phyloP scores from a whole-genome alignment of 2,113 vertebrate genomes.

The Erpornis zantholeuca region DNA sequence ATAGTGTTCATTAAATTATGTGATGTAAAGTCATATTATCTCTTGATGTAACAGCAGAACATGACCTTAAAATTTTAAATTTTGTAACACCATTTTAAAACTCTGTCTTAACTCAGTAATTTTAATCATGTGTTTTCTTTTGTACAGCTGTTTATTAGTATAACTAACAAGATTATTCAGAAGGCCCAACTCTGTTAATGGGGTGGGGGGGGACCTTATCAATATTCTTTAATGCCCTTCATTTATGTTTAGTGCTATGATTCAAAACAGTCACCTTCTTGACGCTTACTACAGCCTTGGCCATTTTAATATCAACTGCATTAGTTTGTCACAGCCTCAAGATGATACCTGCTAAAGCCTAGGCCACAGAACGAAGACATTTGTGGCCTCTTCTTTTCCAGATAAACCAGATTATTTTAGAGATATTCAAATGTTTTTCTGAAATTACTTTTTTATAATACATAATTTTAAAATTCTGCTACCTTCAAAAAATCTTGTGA shows the following conservation, averaged over 20 bases:
- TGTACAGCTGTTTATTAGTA: background rate
- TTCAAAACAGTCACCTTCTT: background rate
- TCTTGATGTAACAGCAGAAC: background rate
- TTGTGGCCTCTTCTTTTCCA: background rate
- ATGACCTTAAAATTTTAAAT: slow-evolving; percentile 17
- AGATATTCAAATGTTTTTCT: background rate
- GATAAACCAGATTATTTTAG: background rate
- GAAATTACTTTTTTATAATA: background rate
- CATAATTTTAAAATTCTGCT: background rate
- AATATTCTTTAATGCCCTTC: background rate
- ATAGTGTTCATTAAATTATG: background rate
- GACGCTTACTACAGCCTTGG: background rate
- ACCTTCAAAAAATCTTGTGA: background rate
- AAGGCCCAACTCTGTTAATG: background rate
- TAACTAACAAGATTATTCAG: background rate
- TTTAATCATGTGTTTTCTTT: background rate
- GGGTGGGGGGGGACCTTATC: accelerated
- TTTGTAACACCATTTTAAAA: background rate
- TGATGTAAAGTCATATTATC: background rate
- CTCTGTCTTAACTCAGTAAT: background rate
- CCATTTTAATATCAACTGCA: background rate
- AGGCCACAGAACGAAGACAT: background rate
- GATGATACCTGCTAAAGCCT: background rate
- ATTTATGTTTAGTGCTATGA: background rate
- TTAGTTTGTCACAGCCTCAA: background rate